Evolutionary conservation across 2,888 invertebrate genomes (phyloP).

Genomic region (Nemoura dubitans): DNA sequence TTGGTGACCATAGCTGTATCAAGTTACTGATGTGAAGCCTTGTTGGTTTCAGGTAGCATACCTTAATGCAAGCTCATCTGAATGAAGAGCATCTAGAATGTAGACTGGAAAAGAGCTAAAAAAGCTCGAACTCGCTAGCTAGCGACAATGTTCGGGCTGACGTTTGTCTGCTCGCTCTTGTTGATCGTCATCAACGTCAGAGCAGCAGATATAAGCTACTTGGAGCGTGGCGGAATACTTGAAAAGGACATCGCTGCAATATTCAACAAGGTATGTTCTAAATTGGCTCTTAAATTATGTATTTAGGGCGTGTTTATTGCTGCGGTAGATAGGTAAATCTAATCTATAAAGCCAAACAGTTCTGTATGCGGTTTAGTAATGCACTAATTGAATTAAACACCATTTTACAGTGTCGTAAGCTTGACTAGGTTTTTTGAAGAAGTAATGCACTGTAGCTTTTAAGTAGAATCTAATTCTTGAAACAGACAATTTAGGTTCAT

Average conservation of each 20-base stretch:
- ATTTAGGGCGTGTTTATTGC: neutral
- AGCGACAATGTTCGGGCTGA: neutral
- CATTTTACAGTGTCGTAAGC: too few relatives aligned
- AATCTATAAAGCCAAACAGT: too few relatives aligned
- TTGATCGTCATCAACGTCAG: neutral
- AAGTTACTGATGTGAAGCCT: conserved; percentile 31
- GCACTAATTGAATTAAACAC: too few relatives aligned
- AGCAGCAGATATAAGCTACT: conserved; percentile 54
- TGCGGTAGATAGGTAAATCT: too few relatives aligned
- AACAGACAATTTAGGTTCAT: too few relatives aligned
- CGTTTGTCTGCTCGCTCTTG: neutral
- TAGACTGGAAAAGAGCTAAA: conserved; percentile 9
- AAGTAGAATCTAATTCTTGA: too few relatives aligned
- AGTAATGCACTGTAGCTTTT: too few relatives aligned
- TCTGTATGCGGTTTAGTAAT: too few relatives aligned
- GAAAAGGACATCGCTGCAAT: conserved; percentile 75
- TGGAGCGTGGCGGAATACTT: conserved; percentile 67
- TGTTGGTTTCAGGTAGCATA: conserved; percentile 40
- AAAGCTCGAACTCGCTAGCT: neutral
- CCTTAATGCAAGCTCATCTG: conserved; percentile 3
- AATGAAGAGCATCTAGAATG: conserved; percentile 28
- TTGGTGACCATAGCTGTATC: conserved; percentile 34
- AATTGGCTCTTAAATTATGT: too few relatives aligned
- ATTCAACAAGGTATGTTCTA: conserved; percentile 64
- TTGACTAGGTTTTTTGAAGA: too few relatives aligned